Percentiles rank a stretch among this genome's conserved stretches.
Evolutionary conservation across 1,140 invertebrate genomes (phyloP).

Genomic region (Archivesica marissinica): DNA sequence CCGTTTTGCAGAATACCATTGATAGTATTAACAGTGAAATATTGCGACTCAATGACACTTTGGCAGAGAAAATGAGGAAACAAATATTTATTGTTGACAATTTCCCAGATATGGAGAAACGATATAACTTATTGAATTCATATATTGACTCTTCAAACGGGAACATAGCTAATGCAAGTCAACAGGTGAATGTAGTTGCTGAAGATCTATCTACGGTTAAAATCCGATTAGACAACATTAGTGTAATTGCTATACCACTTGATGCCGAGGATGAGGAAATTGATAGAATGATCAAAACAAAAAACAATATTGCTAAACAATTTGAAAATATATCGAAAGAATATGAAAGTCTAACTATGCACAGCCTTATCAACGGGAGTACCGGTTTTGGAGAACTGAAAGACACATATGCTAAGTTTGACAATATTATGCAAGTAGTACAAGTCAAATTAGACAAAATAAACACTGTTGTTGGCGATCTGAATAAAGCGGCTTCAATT

Average conservation of each 20-base stretch:
- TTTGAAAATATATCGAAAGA: conserved; percentile 14
- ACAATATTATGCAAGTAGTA: background rate
- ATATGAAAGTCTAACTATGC: background rate
- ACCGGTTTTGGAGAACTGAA: conserved; percentile 3
- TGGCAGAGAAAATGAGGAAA: conserved; percentile 47
- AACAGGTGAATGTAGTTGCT: background rate
- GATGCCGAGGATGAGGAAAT: background rate
- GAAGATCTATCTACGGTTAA: conserved; percentile 1
- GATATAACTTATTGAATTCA: conserved; percentile 13
- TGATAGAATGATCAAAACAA: background rate
- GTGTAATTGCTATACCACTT: conserved; percentile 22
- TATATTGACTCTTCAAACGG: background rate
- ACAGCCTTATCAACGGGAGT: background rate
- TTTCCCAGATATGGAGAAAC: conserved; percentile 29
- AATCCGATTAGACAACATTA: conserved; percentile 2
- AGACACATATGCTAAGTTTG: background rate
- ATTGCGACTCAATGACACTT: conserved; percentile 34
- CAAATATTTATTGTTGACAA: conserved; percentile 36
- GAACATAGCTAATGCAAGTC: background rate
- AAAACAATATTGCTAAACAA: background rate
- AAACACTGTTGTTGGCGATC: background rate
- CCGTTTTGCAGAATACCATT: background rate
- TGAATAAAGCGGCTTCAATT: background rate
- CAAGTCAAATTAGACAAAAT: background rate
- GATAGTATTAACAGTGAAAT: background rate